Base-by-base conservation (phyloP, 2,797 vertebrate species). In the Schizopygopsis pylzovi region DNA sequence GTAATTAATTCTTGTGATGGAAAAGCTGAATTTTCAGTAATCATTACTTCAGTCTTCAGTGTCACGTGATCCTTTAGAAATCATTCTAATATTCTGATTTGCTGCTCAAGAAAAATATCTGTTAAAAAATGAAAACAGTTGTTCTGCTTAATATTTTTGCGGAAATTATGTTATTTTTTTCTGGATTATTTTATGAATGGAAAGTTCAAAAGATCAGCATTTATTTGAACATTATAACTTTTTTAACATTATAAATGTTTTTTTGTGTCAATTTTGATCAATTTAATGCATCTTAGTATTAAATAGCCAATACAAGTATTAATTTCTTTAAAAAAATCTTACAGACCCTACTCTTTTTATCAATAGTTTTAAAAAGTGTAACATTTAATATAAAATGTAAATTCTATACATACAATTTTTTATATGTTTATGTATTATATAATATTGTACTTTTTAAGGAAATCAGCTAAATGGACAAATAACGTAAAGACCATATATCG, bases 401-500 rank as follows among this genome's bases (percentile, higher is more conserved):
- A 10, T 41, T 68, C 1, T 68, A 45, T 68, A 25, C 41, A 7
- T 72, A 25, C 2, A 33, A 3, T 25, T 49, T 15, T 52, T 4
- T 45, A 45, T 10, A 13, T 18, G 6, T 47, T 43, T 43, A 22
- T 45, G 28, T 6, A 37, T 49, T 75, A 6, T 75, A 6, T 39
- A 75, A 75, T 49, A 63, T 47, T 56, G n/a, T 12, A 22, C n/a
- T 33, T 59, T 83, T 37, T 37, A n/a, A 20, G 4, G 6, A 18
- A 76, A 75, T 81, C 47, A 16, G 28, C 49, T 59, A 12, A 20
- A 7, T 59, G 39, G 59, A 33, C 70, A 73, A 82, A 41, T 72
- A 33, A 54, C 6, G 1, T 10, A 52, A 81, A 52, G 20, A 47
- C 52, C 68, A 82, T 59, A 67, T 37, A 43, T 6, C 41, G 41